Evolutionary conservation across 2,113 vertebrate species (phyloP), one percentile per base, ranked within the genome.

Genomic region (Chelonoidis abingdonii): DNA sequence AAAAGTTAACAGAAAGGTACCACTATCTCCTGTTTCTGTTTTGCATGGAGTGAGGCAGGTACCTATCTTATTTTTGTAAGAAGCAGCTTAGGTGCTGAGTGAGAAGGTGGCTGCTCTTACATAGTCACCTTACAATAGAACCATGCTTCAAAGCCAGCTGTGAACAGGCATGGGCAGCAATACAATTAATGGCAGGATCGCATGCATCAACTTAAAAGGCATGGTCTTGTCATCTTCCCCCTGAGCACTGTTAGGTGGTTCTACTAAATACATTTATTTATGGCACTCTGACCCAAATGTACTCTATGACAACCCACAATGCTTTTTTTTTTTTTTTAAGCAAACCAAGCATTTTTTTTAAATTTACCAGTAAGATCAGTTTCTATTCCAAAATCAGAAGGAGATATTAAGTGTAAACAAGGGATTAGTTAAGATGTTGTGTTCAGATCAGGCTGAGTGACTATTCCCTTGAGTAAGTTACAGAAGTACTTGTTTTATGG

Each of bases 401-500:
- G 47, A 82, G 87, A 24, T 47, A 22, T 69, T 83, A 84, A 79
- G 31, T 88, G 24, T n/a, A 89, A 94, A 78, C 38, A 59, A n/a
- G 25, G 49, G 49, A 69, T 83, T 13, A 54, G 16, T 78, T 89
- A 79, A 80, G 80, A 72, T 76, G 78, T 35, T 84, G 27, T 91
- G 95, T 93, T 72, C 89, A 97, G 90, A 88, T 93, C 76, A 87
- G 89, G 17, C 84, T 89, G 57, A 89, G 89, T 86, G 52, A n/a
- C 50, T 88, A 17, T 49, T 97, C 92, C 69, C 86, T 17, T 0
- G 47, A 83, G 75, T 29, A 0, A 0, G 24, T 84, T 96, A 83
- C 41, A 81, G 85, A 65, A 94, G 92, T 91, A 87, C 65, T 95
- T 97, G 83, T 96, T 97, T 97, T 95, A 89, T 88, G 90, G 79